Evolutionary conservation across 2,797 vertebrate species (phyloP).

Genomic region (Moxostoma hubbsi): DNA sequence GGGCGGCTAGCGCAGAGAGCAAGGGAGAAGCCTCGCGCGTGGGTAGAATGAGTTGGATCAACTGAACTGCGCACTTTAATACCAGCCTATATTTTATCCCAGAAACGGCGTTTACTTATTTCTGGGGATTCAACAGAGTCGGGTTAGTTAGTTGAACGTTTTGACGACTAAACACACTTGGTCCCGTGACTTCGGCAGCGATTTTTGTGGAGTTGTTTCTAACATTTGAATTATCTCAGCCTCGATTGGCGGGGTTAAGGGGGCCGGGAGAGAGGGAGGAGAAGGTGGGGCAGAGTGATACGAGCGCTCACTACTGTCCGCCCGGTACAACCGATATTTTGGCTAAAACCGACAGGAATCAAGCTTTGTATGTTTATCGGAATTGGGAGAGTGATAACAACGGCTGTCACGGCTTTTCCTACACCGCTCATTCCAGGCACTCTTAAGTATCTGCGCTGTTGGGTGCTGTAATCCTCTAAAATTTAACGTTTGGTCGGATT

Average conservation of each 20-base stretch:
- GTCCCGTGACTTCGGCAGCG: constrained; percentile 19
- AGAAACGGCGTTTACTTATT: constrained; percentile 2
- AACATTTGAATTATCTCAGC: constrained; percentile 57
- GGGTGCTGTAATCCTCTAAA: constrained; percentile 34
- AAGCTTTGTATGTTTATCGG: constrained; percentile 48
- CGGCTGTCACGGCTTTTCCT: constrained; percentile 57
- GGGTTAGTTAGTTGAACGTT: constrained; percentile 11
- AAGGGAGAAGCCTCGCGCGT: constrained; percentile 31
- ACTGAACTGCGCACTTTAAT: constrained; percentile 25
- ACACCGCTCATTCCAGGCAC: constrained; percentile 29
- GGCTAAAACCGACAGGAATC: constrained; percentile 26
- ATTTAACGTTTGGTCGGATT: constrained; percentile 64
- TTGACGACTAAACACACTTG: constrained; percentile 9
- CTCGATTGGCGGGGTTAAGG: constrained; percentile 56
- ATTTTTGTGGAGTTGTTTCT: constrained; percentile 57
- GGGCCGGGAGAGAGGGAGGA: constrained; percentile 68
- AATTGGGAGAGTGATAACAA: constrained; percentile 56
- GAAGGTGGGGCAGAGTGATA: constrained; percentile 76
- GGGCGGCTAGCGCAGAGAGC: constrained; percentile 1
- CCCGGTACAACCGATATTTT: constrained; percentile 60
- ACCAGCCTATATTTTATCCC: background rate
- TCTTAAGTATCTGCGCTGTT: constrained; percentile 22
- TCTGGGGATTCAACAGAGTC: background rate
- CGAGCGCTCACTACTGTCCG: constrained; percentile 64
- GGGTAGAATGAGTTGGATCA: constrained; percentile 24